A percentile compares a stretch with the other conserved stretches of the same genome.
Evolutionary conservation across 2,797 vertebrate species (phyloP).

Genomic region (Acestrorhynchus altus): DNA sequence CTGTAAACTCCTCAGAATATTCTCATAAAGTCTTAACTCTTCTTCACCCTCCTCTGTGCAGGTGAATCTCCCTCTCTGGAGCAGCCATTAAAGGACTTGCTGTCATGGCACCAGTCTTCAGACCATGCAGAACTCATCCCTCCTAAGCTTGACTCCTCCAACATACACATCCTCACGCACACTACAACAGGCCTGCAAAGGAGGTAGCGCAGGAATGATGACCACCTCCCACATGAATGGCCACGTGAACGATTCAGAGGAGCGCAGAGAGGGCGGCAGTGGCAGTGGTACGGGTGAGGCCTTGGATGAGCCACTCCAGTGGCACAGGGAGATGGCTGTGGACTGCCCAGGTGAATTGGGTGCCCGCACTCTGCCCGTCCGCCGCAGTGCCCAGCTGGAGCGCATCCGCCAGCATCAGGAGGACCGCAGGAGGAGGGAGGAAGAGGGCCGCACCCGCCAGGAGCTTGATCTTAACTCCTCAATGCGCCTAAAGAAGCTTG

Average conservation of each 20-base stretch:
- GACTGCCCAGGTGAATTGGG: conserved; percentile 96
- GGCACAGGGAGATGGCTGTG: conserved; percentile 95
- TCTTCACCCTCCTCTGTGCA: conserved; percentile 1
- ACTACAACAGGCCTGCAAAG: background rate
- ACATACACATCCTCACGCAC: conserved; percentile 27
- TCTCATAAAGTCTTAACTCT: background rate
- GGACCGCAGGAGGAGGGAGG: conserved; percentile 90
- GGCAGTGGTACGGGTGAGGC: conserved; percentile 60
- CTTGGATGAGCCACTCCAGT: conserved; percentile 76
- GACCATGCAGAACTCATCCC: conserved; percentile 62
- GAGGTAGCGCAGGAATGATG: conserved; percentile 67
- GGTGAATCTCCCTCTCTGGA: conserved; percentile 41
- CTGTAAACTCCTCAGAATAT: background rate
- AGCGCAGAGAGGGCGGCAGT: conserved; percentile 76
- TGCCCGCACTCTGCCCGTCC: conserved; percentile 87
- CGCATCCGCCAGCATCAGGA: conserved; percentile 96
- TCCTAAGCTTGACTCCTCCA: conserved; percentile 59
- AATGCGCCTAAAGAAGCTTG: conserved; percentile 93
- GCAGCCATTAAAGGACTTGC: conserved; percentile 31
- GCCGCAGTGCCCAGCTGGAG: conserved; percentile 92
- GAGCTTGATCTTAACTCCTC: conserved; percentile 95
- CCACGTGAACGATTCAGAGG: conserved; percentile 86
- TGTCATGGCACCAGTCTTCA: conserved; percentile 54
- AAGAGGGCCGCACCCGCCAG: conserved; percentile 91
- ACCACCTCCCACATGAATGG: conserved; percentile 96